Evolutionary conservation across 2,888 invertebrate genomes (phyloP), one percentile per base, ranked within the genome.

Genomic region (Germaria angustata): DNA sequence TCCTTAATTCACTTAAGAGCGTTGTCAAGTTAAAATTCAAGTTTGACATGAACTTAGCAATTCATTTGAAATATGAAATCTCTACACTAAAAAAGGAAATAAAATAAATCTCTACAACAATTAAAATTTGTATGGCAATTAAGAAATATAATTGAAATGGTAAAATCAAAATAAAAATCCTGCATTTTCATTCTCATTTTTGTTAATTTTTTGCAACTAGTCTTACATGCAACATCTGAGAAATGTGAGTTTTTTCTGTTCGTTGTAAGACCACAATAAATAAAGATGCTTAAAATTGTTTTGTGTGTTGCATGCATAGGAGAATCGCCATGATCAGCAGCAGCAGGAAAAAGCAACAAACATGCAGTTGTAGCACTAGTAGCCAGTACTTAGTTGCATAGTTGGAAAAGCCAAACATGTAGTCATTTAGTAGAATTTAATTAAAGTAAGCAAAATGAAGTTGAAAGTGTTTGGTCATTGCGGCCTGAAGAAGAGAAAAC

Each of bases 371-470:
- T 17, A 55, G 59, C 22, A 11, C 13, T 13, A 49, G 65, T 39
- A 66, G 41, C 24, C 41, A 68, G 53, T 20, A 68, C 32, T 49
- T 24, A 36, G 34, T 53, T 57, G 39, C 7, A 24, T 17, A 57
- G 53, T 61, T 69, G 41, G 28, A 55, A 32, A 75, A 61, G 61
- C 66, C 72, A 49, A 81, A 75, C 77, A 77, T 81, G 79, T 75
- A 71, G 75, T 79, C 79, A 82, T 66, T 81, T 82, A 76, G 79
- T 75, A 69, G 71, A 82, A 82, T 82, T 82, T 82, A 82, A 82
- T 82, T 82, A 82, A 82, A 82, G 75, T 68, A 79, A 82, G 75
- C 82, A 79, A 71, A 82, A 82, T 71, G 65, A 82, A 82, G 82
- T 71, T 82, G 82, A 79, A 82, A 82, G 82, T 79, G 82, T 82